A percentile compares a stretch with the other conserved stretches of the same genome.
phyloP scores from a whole-genome alignment of 2,797 vertebrate species.

The Epinephelus coioides region DNA sequence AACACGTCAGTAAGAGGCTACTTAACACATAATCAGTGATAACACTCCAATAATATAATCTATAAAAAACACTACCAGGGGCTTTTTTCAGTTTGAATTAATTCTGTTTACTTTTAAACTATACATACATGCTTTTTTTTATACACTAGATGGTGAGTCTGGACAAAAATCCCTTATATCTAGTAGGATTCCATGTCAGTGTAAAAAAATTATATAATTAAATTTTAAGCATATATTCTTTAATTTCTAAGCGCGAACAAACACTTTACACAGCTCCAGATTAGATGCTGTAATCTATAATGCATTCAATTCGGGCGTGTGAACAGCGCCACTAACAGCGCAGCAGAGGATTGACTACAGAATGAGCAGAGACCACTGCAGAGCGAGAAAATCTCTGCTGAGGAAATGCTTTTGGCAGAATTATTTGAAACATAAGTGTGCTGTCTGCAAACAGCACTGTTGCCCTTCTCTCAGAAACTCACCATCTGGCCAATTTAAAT shows the following conservation, averaged over 20 bases:
- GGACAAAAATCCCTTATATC: conserved; percentile 23
- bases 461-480: neutral
- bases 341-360: conserved; percentile 20
- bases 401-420: neutral
- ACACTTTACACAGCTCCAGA: conserved; percentile 33
- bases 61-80: neutral
- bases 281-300: conserved; percentile 48
- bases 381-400: neutral
- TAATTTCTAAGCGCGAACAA: conserved; percentile 33
- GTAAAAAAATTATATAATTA: conserved; percentile 27
- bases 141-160: conserved; percentile 74
- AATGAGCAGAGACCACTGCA: neutral
- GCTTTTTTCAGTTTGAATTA: neutral
- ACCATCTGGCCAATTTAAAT: neutral
- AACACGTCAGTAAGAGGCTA: neutral
- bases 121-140: neutral
- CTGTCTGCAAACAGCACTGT: neutral
- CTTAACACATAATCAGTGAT: neutral
- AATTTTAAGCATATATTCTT: conserved; percentile 39
- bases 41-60: neutral
- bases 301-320: conserved; percentile 17
- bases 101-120: neutral
- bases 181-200: neutral
- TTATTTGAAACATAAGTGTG: neutral
- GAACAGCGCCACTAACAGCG: conserved; percentile 3